phyloP scores from a whole-genome alignment of 1,140 invertebrate species.

The Andrena cerasifolii region DNA sequence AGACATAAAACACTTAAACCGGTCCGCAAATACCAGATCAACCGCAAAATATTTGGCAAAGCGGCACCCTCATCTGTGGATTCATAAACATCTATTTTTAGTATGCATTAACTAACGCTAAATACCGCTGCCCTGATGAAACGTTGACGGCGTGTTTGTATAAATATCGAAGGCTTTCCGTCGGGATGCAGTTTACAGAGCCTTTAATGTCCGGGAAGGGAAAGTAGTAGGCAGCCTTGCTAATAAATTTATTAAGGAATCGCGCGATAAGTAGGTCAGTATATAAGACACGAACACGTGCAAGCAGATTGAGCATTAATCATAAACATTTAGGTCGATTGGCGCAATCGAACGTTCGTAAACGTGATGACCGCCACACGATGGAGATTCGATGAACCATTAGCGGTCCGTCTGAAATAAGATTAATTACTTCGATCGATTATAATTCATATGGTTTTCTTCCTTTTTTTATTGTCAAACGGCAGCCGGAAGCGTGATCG shows the following conservation, averaged over 20 bases:
- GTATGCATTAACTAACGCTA: not conserved
- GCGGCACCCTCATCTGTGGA: not conserved
- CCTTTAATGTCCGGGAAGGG: not conserved
- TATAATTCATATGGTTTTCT: not conserved
- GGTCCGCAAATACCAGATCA: too few relatives aligned
- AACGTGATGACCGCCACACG: not conserved
- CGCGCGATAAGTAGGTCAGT: constrained; percentile 22
- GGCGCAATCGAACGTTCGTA: not conserved
- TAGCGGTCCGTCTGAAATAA: not conserved
- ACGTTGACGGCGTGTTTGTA: not conserved
- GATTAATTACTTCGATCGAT: not conserved
- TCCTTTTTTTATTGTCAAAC: constrained; percentile 16
- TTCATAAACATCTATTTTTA: constrained; percentile 38
- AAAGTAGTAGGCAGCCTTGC: constrained; percentile 29
- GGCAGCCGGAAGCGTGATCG: constrained; percentile 5
- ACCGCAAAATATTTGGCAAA: constrained; percentile 34
- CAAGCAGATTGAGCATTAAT: constrained; percentile 5
- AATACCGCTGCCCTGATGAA: not conserved
- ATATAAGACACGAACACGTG: not conserved
- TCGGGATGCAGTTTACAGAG: not conserved
- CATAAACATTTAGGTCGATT: not conserved
- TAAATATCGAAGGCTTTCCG: not conserved
- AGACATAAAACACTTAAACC: too few relatives aligned
- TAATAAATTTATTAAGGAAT: constrained; percentile 43
- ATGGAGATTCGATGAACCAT: not conserved